These are phyloP conservation scores for Latheticus oryzae DNA, from an alignment of 2,888 invertebrate species.

Conservation along the genomic window DNA sequence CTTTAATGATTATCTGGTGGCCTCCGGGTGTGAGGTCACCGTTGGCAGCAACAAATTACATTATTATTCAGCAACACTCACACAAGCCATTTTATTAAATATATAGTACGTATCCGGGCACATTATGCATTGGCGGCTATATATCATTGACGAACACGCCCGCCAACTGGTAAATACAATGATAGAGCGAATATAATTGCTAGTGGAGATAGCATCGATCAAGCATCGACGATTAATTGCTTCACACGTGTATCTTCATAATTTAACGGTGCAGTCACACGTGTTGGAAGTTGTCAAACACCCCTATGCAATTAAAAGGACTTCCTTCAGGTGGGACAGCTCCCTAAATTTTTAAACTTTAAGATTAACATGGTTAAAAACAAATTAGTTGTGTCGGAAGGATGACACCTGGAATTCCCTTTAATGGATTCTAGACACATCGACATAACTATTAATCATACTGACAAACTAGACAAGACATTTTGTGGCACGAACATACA, in stretches of 20 bases:
- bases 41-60: conserved; percentile 62
- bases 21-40: conserved; percentile 59
- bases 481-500: conserved; percentile 30
- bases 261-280: conserved; percentile 41
- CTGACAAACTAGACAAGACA: conserved; percentile 24
- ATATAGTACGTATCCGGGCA: conserved; percentile 57
- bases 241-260: conserved; percentile 55
- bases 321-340: conserved; percentile 25
- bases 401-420: conserved; percentile 36
- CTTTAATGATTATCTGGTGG: conserved; percentile 59
- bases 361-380: conserved; percentile 14
- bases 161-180: conserved; percentile 59
- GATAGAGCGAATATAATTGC: conserved; percentile 61
- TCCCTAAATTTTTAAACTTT: too few relatives aligned
- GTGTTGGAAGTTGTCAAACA: conserved; percentile 6
- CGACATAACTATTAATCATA: conserved; percentile 23
- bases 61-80: conserved; percentile 61
- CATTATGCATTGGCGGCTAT: conserved; percentile 59
- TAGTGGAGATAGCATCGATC: conserved; percentile 55
- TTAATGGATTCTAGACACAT: conserved; percentile 28
- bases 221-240: conserved; percentile 57
- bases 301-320: conserved; percentile 17
- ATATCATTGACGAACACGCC: conserved; percentile 60
- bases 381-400: conserved; percentile 28
- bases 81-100: conserved; percentile 59